Base-by-base conservation (phyloP, 2,797 vertebrate genomes). In the Catostomus latipinnis region DNA sequence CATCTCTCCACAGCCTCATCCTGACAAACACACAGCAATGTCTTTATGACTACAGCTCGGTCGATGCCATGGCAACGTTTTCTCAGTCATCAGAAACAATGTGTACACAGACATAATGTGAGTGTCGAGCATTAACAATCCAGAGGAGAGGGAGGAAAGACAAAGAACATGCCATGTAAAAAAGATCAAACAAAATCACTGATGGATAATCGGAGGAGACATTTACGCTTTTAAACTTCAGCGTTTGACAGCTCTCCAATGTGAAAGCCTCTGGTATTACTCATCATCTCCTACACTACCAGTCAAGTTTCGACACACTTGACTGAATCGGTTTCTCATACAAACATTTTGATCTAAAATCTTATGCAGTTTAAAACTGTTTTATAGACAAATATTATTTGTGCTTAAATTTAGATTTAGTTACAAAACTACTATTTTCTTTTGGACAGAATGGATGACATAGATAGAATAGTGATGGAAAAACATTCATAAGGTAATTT, bases 1-100 rank as follows among this genome's bases (percentile, higher is more conserved):
- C 95, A 95, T 87, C 96, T 93, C 81, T 98, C 96, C 66, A 97
- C 92, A 0, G 95, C 94, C 87, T 98, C 96, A 34, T 98, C 96
- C 96, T 98, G 88, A 11, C 50, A 71, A 61, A 84, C 45, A 50
- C 14, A 65, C 5, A 79, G 65, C 58, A n/a, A 14, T 0, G 16
- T 45, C 56, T 61, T 61, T 34, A 81, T 16, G 57, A 78, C 78
- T 71, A 74, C 63, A 13, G 57, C 62, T 61, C 73, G 54, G 34
- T 71, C 76, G 54, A 49, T 5, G 13, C 78, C 73, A 78, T 77
- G 80, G 81, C 68, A 84, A 78, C 83, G 58, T 76, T 86, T 78
- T 82, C 84, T 81, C 81, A 81, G 83, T 69, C 80, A 67, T 72
- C 89, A 91, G 89, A 79, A 87, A 89, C 83, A 91, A 91, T 91